Evolutionary conservation across 2,888 invertebrate genomes (phyloP), one percentile per base, ranked within the genome.

Genomic region (Malthinus seriepunctatus): DNA sequence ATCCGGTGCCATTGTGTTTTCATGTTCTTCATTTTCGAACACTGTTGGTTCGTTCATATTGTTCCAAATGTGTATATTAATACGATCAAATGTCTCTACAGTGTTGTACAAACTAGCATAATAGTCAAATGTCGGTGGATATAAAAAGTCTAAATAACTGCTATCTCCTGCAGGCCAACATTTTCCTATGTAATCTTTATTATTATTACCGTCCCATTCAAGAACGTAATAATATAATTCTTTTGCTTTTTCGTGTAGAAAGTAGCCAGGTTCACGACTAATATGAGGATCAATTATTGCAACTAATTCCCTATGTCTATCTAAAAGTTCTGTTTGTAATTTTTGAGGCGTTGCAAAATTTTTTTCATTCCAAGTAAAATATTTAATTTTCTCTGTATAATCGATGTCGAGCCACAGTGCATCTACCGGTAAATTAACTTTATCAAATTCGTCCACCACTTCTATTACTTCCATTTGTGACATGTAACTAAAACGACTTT

Each of bases 31-130:
- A 0, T 95, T 95, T 76, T 93, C 96, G 78, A 99, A 99, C 0
- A 98, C 94, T 4, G 96, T 95, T 0, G 98, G 98, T 74, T 99
- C 98, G 70, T 98, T 99, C 98, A 98, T 99, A 72, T 98, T 98
- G 74, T 98, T 98, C 98, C 98, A 99, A 14, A 93, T 85, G 12
- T 88, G 89, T 0, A 90, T 88, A 9, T 7, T 14, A n/a, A 11
- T 6, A 3, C 12, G 8, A 9, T 1, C 8, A 3, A 47, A 33
- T 1, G 9, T 33, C 1, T 47, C 14, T 23, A 23, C 23, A 0
- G 10, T 33, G 9, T 9, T 8, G 1, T 32, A 47, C 15, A 32
- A 10, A 2, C 8, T 32, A 1, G 47, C n/a, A 7, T 47, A 47
- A 10, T 33, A 47, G 5, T 8, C 11, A 8, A 8, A 14, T 0